Evolutionary conservation across 2,797 vertebrate species (phyloP), one percentile per base, ranked within the genome.

Genomic region (Mus caroli): DNA sequence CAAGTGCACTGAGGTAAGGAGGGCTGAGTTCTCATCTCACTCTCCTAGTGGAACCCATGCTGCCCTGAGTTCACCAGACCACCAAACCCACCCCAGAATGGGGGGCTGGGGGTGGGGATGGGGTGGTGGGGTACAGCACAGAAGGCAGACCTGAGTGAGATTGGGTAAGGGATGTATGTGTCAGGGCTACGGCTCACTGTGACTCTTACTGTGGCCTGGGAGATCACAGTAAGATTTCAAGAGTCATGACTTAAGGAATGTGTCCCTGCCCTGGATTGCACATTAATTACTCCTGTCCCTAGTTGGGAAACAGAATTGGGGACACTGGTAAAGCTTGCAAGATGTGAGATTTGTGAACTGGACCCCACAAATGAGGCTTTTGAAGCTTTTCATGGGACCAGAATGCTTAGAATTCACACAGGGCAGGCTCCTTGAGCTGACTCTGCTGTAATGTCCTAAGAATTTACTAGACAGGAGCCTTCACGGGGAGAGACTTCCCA

Each of bases 71-170:
- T 6, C n/a, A 58, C 77, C 15, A 9, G 17, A 43, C 58, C 60
- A 46, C 11, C 14, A 17, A 50, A 52, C 11, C 34, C 2, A 12
- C 54, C 0, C 15, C 0, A 0, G n/a, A 26, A 20, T 11, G 34
- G 4, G 1, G 14, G 28, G 52, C 0, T 1, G 13, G 13, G 54
- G 52, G 13, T 34, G 31, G 19, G 31, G 67, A n/a, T 15, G 2
- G 15, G 22, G 58, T 58, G 19, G 56, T 17, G 34, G 67, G 15
- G 3, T 34, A 69, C 34, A 76, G 15, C 8, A 14, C 2, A 54
- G 58, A 62, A 56, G 14, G 43, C 34, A 54, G 54, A 54, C 34
- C 34, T 40, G 19, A 52, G 26, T 88, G 26, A 75, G 77, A 80
- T 17, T 34, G 3, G 9, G 7, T 26, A 1, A 3, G 17, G 20